Evolutionary conservation across 2,888 invertebrate species (phyloP), one percentile per base, ranked within the genome.

Genomic region (Lottia scabra): DNA sequence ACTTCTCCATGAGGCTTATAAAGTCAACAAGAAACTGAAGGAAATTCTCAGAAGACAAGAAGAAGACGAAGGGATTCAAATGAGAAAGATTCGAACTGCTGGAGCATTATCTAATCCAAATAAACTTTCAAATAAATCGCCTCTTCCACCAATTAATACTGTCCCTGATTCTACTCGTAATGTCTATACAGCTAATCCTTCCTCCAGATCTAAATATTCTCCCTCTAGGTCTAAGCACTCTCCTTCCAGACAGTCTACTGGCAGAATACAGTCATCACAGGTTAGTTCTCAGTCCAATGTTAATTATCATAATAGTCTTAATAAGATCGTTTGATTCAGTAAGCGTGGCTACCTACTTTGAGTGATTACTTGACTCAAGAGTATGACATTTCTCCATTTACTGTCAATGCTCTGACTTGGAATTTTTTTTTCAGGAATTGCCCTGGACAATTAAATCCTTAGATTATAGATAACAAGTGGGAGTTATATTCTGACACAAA

Each of bases 1-100:
- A 30, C 73, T 85, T 15, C 73, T 85, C 10, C 78, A 81, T 63
- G 83, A 85, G 70, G 85, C 85, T 10, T 84, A 85, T 67, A 81
- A 78, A 71, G 78, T 85, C 70, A 85, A 85, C 74, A 81, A 69
- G 75, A 80, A 83, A 70, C 73, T 85, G 23, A 82, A 80, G 70
- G 82, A 81, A 76, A 80, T 81, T 44, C 71, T 84, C 26, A 67
- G 79, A 23, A 67, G 78, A 46, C 78, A 82, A 71, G 83, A 82
- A 64, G 62, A 45, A 10, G 30, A 46, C 19, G 63, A 63, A 23
- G 56, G 56, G 12, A 56, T 56, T 56, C 56, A 56, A 10, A 56
- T 30, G 68, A 26, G 27, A 30, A 30, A 45, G n/a, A 27, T 56
- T 27, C 48, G 27, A 15, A 19, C 62, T 12, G 16, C 56, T 27